Conservation (phyloP, 2,797 vertebrate genomes). For the Xyrichtys novacula region DNA sequence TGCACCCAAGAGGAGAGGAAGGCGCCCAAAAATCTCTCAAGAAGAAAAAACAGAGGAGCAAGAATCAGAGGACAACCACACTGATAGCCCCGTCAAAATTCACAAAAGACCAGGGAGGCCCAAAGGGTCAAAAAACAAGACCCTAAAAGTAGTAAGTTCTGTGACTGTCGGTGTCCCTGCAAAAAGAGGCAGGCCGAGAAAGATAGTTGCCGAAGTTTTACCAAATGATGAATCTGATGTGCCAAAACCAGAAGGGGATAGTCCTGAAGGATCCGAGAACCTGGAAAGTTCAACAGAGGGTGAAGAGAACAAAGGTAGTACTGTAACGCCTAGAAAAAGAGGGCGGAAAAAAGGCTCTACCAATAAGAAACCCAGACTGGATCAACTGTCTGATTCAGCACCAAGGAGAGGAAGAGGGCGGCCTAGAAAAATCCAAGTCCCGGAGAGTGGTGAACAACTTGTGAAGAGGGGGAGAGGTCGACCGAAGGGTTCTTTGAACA, state of each 20-base stretch:
- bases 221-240: slow-evolving; percentile 60
- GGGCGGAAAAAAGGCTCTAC: slow-evolving; percentile 74
- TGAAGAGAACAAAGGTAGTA: slow-evolving; percentile 42
- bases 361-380: slow-evolving; percentile 56
- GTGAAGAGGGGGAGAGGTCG: slow-evolving; percentile 72
- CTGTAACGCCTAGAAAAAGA: slow-evolving; percentile 51
- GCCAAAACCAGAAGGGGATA: slow-evolving; percentile 63
- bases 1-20: slow-evolving; percentile 38
- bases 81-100: slow-evolving; percentile 26
- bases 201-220: slow-evolving; percentile 48
- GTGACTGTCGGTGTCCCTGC: slow-evolving; percentile 33
- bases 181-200: slow-evolving; percentile 76
- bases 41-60: slow-evolving; percentile 19
- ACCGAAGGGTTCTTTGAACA: slow-evolving; percentile 80
- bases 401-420: slow-evolving; percentile 48
- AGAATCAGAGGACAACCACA: not conserved
- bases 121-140: slow-evolving; percentile 37
- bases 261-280: slow-evolving; percentile 64
- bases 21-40: slow-evolving; percentile 50
- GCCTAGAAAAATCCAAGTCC: slow-evolving; percentile 47
- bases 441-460: not conserved
- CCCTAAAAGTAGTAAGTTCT: slow-evolving; percentile 4
- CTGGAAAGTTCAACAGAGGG: slow-evolving; percentile 33
- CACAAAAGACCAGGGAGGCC: slow-evolving; percentile 55
- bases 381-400: not conserved